Percentiles rank a stretch among this genome's conserved stretches.
Evolutionary conservation across 2,113 vertebrate species (phyloP).

Genomic region (Alaudala cheleensis): DNA sequence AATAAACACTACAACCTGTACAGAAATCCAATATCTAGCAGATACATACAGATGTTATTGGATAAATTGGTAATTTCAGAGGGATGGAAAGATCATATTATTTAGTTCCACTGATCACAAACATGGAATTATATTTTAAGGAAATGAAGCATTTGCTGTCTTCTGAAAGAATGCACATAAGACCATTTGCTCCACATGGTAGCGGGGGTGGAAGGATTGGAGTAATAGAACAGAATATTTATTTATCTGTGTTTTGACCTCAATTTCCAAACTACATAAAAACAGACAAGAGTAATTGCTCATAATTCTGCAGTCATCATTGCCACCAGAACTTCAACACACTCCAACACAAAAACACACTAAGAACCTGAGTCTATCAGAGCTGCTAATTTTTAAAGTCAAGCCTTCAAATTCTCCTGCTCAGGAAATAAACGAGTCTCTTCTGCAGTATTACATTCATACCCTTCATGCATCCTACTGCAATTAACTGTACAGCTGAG

Average conservation of each 20-base stretch:
- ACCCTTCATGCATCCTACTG: not conserved
- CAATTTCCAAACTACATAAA: conserved; percentile 17
- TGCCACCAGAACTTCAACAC: not conserved
- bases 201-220: not conserved
- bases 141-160: not conserved
- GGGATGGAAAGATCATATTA: not conserved
- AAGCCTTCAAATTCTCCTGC: not conserved
- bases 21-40: not conserved
- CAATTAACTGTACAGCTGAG: not conserved
- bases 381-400: not conserved
- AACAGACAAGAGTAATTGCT: not conserved
- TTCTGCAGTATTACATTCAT: not conserved
- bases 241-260: conserved; percentile 27
- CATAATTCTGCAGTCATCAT: not conserved
- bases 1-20: not conserved
- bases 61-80: not conserved
- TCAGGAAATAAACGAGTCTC: rapidly evolving
- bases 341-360: not conserved
- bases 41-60: not conserved
- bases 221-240: not conserved
- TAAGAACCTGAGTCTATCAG: not conserved
- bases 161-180: not conserved
- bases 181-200: not conserved
- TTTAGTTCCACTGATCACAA: not conserved
- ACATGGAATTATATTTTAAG: not conserved